These are phyloP conservation scores for Trachurus trachurus DNA, from an alignment of 2,797 vertebrate species.

Conservation along the genomic window DNA sequence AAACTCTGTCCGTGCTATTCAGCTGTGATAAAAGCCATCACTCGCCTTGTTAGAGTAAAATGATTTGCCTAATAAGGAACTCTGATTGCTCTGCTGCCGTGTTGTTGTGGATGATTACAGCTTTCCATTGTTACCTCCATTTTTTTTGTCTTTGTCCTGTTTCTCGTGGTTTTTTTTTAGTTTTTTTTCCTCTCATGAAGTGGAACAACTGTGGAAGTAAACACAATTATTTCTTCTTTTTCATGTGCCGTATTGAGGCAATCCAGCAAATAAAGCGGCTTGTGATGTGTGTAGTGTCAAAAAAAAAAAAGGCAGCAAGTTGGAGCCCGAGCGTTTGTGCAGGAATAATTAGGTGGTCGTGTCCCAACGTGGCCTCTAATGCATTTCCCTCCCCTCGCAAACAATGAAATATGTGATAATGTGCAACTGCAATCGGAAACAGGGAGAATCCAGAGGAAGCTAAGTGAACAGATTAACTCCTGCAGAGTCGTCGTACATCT, in stretches of 20 bases:
- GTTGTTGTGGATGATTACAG: constrained; percentile 10
- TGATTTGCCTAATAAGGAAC: constrained; percentile 33
- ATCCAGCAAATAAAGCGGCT: not conserved
- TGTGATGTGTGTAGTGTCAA: not conserved
- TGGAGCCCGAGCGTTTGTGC: not conserved
- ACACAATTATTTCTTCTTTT: constrained; percentile 32
- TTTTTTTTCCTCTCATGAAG: constrained; percentile 1
- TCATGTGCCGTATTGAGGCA: not conserved
- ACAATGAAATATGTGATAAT: constrained; percentile 3
- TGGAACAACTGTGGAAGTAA: constrained; percentile 31
- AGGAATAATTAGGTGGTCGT: constrained; percentile 13
- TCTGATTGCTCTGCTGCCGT: constrained; percentile 29
- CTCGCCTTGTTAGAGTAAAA: constrained; percentile 2
- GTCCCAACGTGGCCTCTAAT: not conserved
- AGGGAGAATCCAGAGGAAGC: not conserved
- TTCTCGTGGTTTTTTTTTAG: not conserved
- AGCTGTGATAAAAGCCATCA: constrained; percentile 22
- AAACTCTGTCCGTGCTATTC: not conserved
- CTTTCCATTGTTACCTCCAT: not conserved
- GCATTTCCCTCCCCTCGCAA: not conserved
- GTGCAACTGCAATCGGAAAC: not conserved
- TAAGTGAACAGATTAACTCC: constrained; percentile 26
- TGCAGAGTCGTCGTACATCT: constrained; percentile 35
- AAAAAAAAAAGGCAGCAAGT: not conserved
- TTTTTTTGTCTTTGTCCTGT: not conserved